phyloP scores from a whole-genome alignment of 2,888 invertebrate genomes.

The Noctua comes region DNA sequence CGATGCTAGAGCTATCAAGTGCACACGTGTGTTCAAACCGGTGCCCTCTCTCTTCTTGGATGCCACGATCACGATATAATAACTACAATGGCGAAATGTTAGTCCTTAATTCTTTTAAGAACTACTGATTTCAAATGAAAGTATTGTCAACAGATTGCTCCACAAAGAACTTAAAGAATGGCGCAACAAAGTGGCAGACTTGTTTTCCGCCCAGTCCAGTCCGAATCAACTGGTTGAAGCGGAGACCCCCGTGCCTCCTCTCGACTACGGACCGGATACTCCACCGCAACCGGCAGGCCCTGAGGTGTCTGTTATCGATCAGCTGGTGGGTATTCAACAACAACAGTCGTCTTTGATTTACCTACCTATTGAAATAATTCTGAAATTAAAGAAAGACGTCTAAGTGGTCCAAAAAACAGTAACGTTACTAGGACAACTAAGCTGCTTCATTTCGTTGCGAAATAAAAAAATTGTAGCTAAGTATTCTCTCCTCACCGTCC shows the following conservation, averaged over 20 bases:
- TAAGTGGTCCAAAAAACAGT: background rate
- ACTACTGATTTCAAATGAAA: background rate
- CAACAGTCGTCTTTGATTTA: background rate
- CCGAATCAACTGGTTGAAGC: slow-evolving; percentile 36
- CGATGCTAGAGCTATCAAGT: too few relatives aligned
- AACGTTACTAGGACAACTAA: background rate
- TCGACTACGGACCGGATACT: slow-evolving; percentile 65
- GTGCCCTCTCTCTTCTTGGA: background rate
- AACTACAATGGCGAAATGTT: background rate
- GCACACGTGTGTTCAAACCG: background rate
- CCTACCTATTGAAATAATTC: background rate
- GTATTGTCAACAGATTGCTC: slow-evolving; percentile 72
- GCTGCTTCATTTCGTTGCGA: background rate
- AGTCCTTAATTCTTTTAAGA: background rate
- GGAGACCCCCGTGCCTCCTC: slow-evolving; percentile 35
- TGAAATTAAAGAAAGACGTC: background rate
- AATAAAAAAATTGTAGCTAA: background rate
- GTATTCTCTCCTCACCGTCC: background rate
- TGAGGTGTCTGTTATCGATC: slow-evolving; percentile 77
- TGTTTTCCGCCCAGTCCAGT: slow-evolving; percentile 65
- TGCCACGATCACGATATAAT: background rate
- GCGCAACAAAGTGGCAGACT: slow-evolving; percentile 74
- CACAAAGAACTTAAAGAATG: slow-evolving; percentile 79
- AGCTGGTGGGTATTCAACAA: slow-evolving; percentile 72
- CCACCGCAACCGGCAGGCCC: slow-evolving; percentile 76